Percentiles rank a stretch among this genome's conserved stretches.
Evolutionary conservation across 2,113 vertebrate species (phyloP).

Genomic region (Australoheros scitulus): DNA sequence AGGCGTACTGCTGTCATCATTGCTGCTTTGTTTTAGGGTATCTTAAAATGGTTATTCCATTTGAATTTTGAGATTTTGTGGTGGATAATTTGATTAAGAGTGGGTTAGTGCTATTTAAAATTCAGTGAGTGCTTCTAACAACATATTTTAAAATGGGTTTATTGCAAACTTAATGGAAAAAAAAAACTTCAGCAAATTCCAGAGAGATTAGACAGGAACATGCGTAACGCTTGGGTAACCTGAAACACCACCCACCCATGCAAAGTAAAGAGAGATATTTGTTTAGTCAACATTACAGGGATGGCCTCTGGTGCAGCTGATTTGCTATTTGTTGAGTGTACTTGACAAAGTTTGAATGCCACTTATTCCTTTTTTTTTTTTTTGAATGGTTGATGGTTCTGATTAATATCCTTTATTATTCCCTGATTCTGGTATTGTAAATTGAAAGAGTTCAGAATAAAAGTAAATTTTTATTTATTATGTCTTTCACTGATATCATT

Average conservation of each 20-base stretch:
- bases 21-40: neutral
- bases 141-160: neutral
- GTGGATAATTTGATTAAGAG: neutral
- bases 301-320: neutral
- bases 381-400: neutral
- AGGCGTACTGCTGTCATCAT: accelerated
- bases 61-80: neutral
- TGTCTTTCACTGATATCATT: neutral
- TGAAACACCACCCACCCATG: slow-evolving; percentile 17
- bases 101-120: neutral
- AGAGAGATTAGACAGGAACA: neutral
- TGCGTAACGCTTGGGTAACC: neutral
- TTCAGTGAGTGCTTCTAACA: neutral
- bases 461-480: neutral
- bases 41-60: neutral
- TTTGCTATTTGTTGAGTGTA: neutral
- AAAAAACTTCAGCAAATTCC: neutral
- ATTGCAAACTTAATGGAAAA: neutral
- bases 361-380: neutral
- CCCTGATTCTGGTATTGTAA: neutral
- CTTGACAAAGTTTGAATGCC: neutral
- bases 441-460: neutral
- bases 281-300: slow-evolving; percentile 3
- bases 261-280: slow-evolving; percentile 2
- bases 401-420: neutral